phyloP scores from a whole-genome alignment of 2,888 invertebrate genomes.

The Sphaerophoria taeniata region DNA sequence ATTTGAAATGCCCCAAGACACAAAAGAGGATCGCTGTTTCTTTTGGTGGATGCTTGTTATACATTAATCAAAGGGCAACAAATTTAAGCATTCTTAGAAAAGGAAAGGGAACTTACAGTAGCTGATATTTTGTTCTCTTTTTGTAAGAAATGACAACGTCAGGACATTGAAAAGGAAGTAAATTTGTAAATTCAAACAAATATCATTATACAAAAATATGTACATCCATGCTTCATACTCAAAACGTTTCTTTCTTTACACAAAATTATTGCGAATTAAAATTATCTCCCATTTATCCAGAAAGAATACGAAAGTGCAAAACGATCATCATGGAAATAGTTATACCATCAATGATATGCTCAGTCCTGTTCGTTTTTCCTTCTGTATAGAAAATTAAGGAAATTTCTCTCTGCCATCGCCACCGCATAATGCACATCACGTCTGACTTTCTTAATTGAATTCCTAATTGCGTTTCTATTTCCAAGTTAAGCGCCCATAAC shows the following conservation, averaged over 20 bases:
- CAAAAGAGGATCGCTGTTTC: constrained; percentile 28
- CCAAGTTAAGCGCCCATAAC: constrained; percentile 55
- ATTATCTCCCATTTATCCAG: background rate
- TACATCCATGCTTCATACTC: no score
- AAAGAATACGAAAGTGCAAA: constrained; percentile 9
- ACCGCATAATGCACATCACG: constrained; percentile 66
- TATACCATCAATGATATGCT: constrained; percentile 16
- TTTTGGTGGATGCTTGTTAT: constrained; percentile 31
- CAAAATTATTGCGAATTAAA: background rate
- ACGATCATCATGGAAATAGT: constrained; percentile 19
- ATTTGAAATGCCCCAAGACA: constrained; percentile 27
- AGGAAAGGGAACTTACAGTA: no score
- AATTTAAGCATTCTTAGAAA: no score
- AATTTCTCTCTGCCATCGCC: background rate
- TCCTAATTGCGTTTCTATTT: constrained; percentile 71
- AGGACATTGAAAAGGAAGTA: no score
- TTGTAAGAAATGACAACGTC: no score
- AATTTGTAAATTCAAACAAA: no score
- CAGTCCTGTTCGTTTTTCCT: constrained; percentile 2
- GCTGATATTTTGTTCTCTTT: no score
- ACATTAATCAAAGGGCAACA: background rate
- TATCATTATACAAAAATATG: no score
- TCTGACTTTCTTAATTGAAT: constrained; percentile 73
- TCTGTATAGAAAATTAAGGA: background rate
- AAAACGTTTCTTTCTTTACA: background rate